These are phyloP conservation scores for Sapayoa aenigma DNA, from an alignment of 2,113 vertebrate species.

Conservation along the genomic window DNA sequence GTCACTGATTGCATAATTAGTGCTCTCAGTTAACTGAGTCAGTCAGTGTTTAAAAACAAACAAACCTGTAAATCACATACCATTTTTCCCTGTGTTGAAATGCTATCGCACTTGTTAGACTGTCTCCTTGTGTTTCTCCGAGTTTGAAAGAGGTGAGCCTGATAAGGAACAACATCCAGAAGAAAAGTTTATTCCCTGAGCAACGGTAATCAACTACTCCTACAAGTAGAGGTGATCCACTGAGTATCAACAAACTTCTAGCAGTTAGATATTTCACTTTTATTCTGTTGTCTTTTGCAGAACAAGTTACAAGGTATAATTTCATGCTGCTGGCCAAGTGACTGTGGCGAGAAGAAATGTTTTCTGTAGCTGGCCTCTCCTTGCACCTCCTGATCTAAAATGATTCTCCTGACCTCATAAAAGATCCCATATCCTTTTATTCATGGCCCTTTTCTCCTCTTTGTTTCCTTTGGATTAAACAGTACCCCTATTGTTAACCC, in stretches of 20 bases:
- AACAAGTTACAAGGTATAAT: background rate
- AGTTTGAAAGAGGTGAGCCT: background rate
- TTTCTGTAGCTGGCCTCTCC: slow-evolving; percentile 27
- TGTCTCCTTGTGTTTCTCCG: background rate
- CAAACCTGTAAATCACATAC: background rate
- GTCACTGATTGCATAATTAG: background rate
- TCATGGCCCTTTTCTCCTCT: slow-evolving; percentile 25
- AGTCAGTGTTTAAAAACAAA: slow-evolving; percentile 33
- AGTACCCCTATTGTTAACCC: slow-evolving; percentile 58
- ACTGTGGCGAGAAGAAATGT: background rate
- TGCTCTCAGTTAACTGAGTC: slow-evolving; percentile 14
- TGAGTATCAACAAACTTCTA: background rate
- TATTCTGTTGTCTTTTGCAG: slow-evolving; percentile 5
- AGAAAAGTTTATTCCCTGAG: background rate
- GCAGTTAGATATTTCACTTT: slow-evolving; percentile 12
- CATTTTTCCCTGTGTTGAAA: slow-evolving; percentile 19
- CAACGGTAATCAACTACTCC: background rate
- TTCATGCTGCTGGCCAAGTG: background rate
- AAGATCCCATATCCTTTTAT: slow-evolving; percentile 36
- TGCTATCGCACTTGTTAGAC: background rate
- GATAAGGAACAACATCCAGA: background rate
- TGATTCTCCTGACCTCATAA: slow-evolving; percentile 31
- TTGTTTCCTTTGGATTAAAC: slow-evolving; percentile 51
- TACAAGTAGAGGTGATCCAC: background rate
- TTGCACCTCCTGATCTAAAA: slow-evolving; percentile 44